phyloP scores from a whole-genome alignment of 2,113 vertebrate species.

The Oceanites oceanicus region DNA sequence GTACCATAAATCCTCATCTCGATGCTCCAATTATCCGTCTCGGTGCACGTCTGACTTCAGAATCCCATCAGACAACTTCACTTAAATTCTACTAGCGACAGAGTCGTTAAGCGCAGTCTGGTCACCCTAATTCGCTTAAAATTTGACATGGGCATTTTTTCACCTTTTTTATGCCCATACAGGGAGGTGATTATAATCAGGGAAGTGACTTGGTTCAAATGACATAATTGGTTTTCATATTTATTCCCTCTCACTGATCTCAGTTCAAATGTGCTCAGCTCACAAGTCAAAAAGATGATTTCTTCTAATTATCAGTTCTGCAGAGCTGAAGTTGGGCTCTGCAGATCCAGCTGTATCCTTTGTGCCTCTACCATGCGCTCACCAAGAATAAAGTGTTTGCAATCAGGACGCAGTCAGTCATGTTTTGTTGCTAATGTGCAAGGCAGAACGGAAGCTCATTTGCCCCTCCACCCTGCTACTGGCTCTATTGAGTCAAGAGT shows the following conservation, averaged over 20 bases:
- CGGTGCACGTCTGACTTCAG: neutral
- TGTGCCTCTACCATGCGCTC: slow-evolving; percentile 36
- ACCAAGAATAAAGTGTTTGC: slow-evolving; percentile 54
- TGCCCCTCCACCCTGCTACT: neutral
- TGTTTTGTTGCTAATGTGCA: slow-evolving; percentile 28
- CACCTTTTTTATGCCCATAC: slow-evolving; percentile 47
- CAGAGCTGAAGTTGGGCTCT: slow-evolving; percentile 37
- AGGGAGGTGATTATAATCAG: slow-evolving; percentile 30
- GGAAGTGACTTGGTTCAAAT: slow-evolving; percentile 47
- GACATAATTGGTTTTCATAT: slow-evolving; percentile 64
- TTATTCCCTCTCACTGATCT: slow-evolving; percentile 60
- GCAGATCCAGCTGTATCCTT: slow-evolving; percentile 62
- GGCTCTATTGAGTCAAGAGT: neutral
- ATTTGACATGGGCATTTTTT: slow-evolving; percentile 46
- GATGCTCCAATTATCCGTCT: slow-evolving; percentile 12
- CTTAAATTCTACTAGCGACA: slow-evolving; percentile 17
- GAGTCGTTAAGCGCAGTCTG: slow-evolving; percentile 41
- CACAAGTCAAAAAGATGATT: slow-evolving; percentile 60
- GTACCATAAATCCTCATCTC: neutral
- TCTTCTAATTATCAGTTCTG: slow-evolving; percentile 62
- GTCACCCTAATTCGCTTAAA: slow-evolving; percentile 45
- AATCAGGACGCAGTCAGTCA: slow-evolving; percentile 47
- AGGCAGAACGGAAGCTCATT: slow-evolving; percentile 38
- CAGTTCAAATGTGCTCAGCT: slow-evolving; percentile 57
- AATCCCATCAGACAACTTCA: slow-evolving; percentile 10